These are phyloP conservation scores for Cyaniris semiargus DNA, from an alignment of 2,888 invertebrate genomes.

Conservation along the genomic window DNA sequence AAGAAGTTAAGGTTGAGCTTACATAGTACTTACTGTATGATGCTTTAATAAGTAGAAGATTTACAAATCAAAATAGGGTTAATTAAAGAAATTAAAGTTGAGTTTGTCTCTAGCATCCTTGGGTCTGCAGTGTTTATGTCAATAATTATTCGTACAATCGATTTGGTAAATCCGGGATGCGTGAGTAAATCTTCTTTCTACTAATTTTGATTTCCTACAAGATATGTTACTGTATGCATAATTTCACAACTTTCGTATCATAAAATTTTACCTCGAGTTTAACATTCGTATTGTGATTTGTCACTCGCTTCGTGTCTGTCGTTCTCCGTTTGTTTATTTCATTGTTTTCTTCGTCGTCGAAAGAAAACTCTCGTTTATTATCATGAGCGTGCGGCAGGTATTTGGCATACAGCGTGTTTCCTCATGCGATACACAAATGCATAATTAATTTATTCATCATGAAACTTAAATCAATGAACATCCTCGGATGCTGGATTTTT, in stretches of 20 bases:
- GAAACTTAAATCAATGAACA: not conserved
- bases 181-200: too few species aligned
- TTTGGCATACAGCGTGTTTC: conserved; percentile 38
- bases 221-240: too few species aligned
- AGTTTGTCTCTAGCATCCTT: too few species aligned
- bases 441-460: conserved; percentile 30
- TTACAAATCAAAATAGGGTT: too few species aligned
- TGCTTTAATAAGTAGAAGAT: too few species aligned
- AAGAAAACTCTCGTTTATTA: conserved; percentile 38
- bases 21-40: too few species aligned
- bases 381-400: conserved; percentile 35
- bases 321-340: conserved; percentile 21
- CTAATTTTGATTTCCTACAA: too few species aligned
- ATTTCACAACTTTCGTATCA: not conserved
- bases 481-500: not conserved
- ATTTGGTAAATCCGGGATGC: too few species aligned
- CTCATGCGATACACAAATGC: conserved; percentile 41
- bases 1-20: too few species aligned
- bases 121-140: too few species aligned
- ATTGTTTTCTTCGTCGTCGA: conserved; percentile 8
- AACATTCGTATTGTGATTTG: conserved; percentile 30
- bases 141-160: too few species aligned
- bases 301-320: not conserved
- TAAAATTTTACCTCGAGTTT: not conserved
- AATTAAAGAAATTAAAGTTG: too few species aligned